Evolutionary conservation across 2,888 invertebrate genomes (phyloP).

Genomic region (Trypoxylon attenuatum): DNA sequence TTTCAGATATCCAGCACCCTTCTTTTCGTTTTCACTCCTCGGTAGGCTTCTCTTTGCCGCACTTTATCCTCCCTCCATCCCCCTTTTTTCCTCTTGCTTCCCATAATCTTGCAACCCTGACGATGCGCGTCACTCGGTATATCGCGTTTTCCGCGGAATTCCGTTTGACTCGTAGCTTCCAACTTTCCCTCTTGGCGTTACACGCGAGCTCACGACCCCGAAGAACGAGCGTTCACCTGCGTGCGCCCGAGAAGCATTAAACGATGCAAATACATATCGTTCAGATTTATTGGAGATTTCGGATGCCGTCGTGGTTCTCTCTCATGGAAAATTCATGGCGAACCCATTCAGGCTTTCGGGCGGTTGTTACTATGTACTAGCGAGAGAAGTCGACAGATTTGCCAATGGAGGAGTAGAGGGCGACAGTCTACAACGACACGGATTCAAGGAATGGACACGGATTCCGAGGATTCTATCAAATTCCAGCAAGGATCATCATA

Average conservation of each 20-base stretch:
- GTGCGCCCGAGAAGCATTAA: slow-evolving; percentile 27
- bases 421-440: too few relatives aligned
- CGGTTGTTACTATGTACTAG: not conserved
- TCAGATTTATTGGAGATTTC: slow-evolving; percentile 9
- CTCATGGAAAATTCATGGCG: not conserved
- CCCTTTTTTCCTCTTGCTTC: not conserved
- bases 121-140: too few relatives aligned
- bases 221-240: too few relatives aligned
- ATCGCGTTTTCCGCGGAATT: slow-evolving; percentile 1
- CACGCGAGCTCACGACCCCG: too few relatives aligned
- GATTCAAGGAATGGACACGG: too few relatives aligned
- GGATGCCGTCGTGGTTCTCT: not conserved
- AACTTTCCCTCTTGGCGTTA: not conserved
- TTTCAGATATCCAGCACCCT: not conserved
- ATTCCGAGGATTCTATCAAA: too few relatives aligned
- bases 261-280: slow-evolving; percentile 17
- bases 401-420: not conserved
- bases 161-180: too few relatives aligned
- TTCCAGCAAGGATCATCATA: too few relatives aligned
- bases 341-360: not conserved
- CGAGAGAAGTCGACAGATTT: not conserved
- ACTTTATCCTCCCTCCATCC: not conserved
- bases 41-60: not conserved
- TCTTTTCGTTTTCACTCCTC: not conserved
- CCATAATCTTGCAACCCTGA: too few relatives aligned